phyloP scores from a whole-genome alignment of 1,140 invertebrate species.

The Musca domestica region DNA sequence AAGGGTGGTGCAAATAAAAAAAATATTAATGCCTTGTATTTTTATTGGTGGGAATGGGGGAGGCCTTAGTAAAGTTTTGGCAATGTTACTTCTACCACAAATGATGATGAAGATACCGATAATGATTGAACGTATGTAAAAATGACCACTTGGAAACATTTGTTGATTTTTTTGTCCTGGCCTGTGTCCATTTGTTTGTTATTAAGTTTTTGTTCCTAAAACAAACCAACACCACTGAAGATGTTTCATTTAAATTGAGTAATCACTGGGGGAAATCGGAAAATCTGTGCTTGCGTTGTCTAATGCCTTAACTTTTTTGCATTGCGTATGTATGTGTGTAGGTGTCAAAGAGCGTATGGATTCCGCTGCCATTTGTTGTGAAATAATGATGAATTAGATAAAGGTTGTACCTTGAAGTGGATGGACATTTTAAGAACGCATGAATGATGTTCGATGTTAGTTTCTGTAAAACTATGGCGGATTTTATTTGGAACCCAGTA shows the following conservation, averaged over 20 bases:
- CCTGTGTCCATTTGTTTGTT: too few relatives aligned
- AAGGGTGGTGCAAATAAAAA: constrained; percentile 16
- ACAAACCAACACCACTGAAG: neutral
- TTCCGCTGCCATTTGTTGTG: neutral
- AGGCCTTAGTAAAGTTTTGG: neutral
- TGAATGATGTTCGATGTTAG: constrained; percentile 23
- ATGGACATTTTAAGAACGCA: neutral
- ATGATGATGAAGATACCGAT: neutral
- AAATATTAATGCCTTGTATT: constrained; percentile 10
- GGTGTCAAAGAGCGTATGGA: neutral
- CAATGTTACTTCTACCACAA: neutral
- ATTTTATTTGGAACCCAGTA: too few relatives aligned
- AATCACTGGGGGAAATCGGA: constrained; percentile 38
- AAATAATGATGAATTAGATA: constrained; percentile 23
- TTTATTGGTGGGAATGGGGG: neutral
- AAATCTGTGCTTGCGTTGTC: neutral
- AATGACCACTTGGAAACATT: constrained; percentile 4
- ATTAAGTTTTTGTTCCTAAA: too few relatives aligned
- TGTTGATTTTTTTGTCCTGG: neutral
- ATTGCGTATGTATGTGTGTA: neutral
- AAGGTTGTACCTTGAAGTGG: constrained; percentile 22
- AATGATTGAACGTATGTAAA: neutral
- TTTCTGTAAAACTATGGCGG: neutral
- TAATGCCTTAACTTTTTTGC: too few relatives aligned
- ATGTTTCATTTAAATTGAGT: constrained; percentile 45